phyloP scores from a whole-genome alignment of 2,797 vertebrate species.

The Strix occidentalis region DNA sequence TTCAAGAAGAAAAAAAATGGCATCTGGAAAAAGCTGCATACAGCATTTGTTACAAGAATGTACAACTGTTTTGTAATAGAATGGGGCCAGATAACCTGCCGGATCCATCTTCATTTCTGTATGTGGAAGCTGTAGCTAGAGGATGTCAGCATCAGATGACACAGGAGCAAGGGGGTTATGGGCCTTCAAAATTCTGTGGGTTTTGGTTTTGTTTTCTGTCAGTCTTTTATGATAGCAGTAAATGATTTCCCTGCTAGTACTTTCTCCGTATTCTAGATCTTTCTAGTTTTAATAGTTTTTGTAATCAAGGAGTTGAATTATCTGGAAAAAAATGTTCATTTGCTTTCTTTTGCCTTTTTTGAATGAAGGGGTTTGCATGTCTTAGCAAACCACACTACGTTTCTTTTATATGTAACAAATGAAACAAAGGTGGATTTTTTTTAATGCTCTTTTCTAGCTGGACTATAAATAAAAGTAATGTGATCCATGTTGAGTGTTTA shows the following conservation, averaged over 20 bases:
- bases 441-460: not conserved
- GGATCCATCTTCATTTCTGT: not conserved
- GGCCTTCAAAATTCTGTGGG: not conserved
- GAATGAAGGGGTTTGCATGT: not conserved
- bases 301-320: not conserved
- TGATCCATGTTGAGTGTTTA: not conserved
- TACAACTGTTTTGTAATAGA: not conserved
- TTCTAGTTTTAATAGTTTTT: slow-evolving; percentile 12
- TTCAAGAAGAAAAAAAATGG: not conserved
- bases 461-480: slow-evolving; percentile 29
- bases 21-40: not conserved
- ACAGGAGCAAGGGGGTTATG: not conserved
- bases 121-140: not conserved
- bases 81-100: not conserved
- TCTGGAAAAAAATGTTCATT: not conserved
- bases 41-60: not conserved
- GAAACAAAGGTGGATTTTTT: not conserved
- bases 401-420: not conserved
- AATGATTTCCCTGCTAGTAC: not conserved
- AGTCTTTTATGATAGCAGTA: not conserved
- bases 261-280: not conserved
- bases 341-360: slow-evolving; percentile 3
- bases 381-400: not conserved
- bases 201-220: not conserved
- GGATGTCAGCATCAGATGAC: not conserved